Evolutionary conservation across 2,797 vertebrate species (phyloP).

Genomic region (Sphenopsis melanotis): DNA sequence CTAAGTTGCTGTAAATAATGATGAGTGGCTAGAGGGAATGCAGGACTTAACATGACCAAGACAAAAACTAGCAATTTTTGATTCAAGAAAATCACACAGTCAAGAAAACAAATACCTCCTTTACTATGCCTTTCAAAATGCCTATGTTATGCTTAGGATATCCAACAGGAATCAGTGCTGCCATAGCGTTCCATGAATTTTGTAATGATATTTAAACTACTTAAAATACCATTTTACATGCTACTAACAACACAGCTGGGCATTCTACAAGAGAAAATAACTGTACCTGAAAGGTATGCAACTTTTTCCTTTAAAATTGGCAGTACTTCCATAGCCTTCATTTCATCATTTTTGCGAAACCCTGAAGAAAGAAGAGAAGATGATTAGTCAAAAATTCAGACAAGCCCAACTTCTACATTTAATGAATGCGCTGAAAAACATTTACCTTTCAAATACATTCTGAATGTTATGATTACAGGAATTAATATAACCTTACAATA

Average conservation of each 20-base stretch:
- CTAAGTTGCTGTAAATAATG: neutral
- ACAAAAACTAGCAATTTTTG: neutral
- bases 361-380: slow-evolving; percentile 72
- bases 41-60: fast-evolving
- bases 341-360: slow-evolving; percentile 96
- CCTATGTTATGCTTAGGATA: neutral
- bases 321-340: slow-evolving; percentile 98
- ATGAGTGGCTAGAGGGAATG: neutral
- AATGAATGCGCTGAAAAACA: neutral
- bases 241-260: neutral
- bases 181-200: neutral
- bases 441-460: neutral
- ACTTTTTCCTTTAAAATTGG: slow-evolving; percentile 99
- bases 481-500: neutral
- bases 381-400: neutral
- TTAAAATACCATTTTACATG: neutral
- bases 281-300: slow-evolving; percentile 93
- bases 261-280: neutral
- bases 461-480: neutral
- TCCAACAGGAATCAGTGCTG: neutral
- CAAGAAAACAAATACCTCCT: neutral
- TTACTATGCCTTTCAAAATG: neutral
- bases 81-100: no score
- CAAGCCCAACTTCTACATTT: neutral
- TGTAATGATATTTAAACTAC: neutral